Conservation (phyloP, 1,140 invertebrate genomes). For the Linepithema humile region DNA sequence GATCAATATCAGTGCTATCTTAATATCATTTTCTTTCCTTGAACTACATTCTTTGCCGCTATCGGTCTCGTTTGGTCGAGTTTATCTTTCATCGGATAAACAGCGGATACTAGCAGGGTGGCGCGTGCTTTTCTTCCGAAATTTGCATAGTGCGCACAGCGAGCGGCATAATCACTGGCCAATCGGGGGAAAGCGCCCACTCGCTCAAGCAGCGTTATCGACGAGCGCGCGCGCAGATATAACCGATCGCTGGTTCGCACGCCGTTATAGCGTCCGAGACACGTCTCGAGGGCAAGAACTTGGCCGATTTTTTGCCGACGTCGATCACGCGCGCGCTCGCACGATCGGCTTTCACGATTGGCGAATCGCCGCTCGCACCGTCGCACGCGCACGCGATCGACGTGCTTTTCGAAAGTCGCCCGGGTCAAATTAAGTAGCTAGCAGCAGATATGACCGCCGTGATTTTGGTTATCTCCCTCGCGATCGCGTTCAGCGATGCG, state of each 20-base stretch:
- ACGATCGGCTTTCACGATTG: neutral
- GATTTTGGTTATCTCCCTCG: constrained; percentile 12
- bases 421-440: too few relatives aligned
- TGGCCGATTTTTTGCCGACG: neutral
- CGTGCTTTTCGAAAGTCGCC: neutral
- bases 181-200: constrained; percentile 10
- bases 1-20: neutral
- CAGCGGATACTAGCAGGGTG: neutral
- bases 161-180: constrained; percentile 27
- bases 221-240: constrained; percentile 32
- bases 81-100: constrained; percentile 31
- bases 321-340: neutral
- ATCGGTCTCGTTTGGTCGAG: neutral
- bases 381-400: neutral
- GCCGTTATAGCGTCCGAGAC: constrained; percentile 12
- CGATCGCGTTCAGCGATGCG: constrained; percentile 35
- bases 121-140: constrained; percentile 4
- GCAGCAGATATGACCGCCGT: neutral
- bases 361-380: too few relatives aligned
- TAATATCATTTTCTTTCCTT: neutral
- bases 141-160: constrained; percentile 26
- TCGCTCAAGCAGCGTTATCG: constrained; percentile 9
- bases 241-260: constrained; percentile 22
- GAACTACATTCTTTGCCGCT: constrained; percentile 2
- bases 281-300: constrained; percentile 5